Percentiles rank a stretch among this genome's conserved stretches.
Evolutionary conservation across 2,888 invertebrate species (phyloP).

Genomic region (Mactromeris polynyma): DNA sequence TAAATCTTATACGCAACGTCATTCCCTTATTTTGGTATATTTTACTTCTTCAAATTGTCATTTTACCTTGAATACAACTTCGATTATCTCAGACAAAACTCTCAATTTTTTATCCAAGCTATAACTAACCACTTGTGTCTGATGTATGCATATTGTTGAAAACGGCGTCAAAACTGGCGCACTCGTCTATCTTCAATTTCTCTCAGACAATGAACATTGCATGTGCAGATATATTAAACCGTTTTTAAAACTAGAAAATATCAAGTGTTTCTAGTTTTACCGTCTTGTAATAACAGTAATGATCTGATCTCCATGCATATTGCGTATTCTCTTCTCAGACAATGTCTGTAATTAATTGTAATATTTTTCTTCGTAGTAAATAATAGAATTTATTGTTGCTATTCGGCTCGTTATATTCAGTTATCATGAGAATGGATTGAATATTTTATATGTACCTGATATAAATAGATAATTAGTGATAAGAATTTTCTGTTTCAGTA

Average conservation of each 20-base stretch:
- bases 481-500: too few relatives aligned
- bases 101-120: not conserved
- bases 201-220: not conserved
- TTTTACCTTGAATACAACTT: not conserved
- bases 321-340: not conserved
- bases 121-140: slow-evolving; percentile 2
- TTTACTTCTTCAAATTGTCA: not conserved
- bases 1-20: not conserved
- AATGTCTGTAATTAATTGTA: not conserved
- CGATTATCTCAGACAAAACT: not conserved
- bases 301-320: not conserved
- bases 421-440: not conserved
- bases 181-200: not conserved
- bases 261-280: not conserved
- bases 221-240: not conserved
- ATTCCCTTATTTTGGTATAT: not conserved
- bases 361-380: not conserved
- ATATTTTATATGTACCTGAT: not conserved
- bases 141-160: not conserved
- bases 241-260: not conserved
- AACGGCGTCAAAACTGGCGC: not conserved
- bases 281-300: not conserved
- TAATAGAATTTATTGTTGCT: not conserved
- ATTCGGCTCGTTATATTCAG: not conserved
- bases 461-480: too few relatives aligned